Percentiles rank a stretch among this genome's conserved stretches.
phyloP scores from a whole-genome alignment of 2,113 vertebrate species.

The Collichthys lucidus region DNA sequence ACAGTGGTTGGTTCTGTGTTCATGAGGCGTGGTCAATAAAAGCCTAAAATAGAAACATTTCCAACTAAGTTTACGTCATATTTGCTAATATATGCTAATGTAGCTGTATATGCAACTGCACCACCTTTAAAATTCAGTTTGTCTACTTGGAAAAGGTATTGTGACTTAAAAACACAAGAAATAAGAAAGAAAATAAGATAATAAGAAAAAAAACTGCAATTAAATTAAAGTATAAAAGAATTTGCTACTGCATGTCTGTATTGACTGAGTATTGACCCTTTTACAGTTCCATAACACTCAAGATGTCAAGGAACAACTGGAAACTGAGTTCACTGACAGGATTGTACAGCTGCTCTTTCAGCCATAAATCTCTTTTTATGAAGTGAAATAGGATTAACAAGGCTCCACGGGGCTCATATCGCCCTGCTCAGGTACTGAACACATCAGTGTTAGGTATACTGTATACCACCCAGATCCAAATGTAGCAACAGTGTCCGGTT shows the following conservation, averaged over 20 bases:
- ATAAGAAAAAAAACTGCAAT: no score
- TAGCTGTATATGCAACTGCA: no score
- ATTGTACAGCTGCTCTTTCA: constrained; percentile 59
- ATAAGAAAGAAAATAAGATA: no score
- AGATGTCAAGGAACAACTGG: constrained; percentile 38
- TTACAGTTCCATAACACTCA: not conserved
- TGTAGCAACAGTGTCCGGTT: constrained; percentile 64
- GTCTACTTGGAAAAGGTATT: no score
- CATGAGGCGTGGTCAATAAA: no score
- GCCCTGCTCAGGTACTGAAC: constrained; percentile 61
- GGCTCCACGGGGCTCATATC: constrained; percentile 43
- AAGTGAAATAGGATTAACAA: constrained; percentile 57
- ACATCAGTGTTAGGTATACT: constrained; percentile 46
- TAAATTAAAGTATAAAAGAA: no score
- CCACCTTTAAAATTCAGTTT: no score
- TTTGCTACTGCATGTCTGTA: not conserved
- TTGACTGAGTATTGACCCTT: not conserved
- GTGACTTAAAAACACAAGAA: no score
- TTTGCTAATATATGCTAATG: no score
- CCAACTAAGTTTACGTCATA: no score
- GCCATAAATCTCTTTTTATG: constrained; percentile 61
- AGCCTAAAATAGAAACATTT: no score
- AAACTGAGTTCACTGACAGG: constrained; percentile 31
- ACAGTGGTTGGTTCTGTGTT: no score
- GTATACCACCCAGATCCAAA: constrained; percentile 61